phyloP scores from a whole-genome alignment of 2,888 invertebrate species.

The Gandaritis pyraliata region DNA sequence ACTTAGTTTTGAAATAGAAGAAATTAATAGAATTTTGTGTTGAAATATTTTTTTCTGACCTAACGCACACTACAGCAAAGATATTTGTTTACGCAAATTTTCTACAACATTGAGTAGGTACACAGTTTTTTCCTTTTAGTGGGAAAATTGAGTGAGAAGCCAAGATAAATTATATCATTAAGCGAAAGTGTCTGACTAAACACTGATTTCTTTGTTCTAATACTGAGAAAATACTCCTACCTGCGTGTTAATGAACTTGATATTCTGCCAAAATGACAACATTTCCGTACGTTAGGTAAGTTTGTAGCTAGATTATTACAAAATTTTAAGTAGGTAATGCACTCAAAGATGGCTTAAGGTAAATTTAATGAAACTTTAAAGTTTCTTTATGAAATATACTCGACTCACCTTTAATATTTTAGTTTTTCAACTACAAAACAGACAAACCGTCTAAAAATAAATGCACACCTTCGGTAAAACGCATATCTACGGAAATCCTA shows the following conservation, averaged over 20 bases:
- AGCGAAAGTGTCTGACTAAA: background rate
- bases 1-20: too few species aligned
- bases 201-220: constrained; percentile 17
- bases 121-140: background rate
- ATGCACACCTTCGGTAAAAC: constrained; percentile 16
- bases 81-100: too few species aligned
- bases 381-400: too few species aligned
- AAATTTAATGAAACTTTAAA: too few species aligned
- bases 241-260: constrained; percentile 7
- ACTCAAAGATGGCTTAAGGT: too few species aligned
- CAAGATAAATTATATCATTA: background rate
- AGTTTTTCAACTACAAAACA: background rate
- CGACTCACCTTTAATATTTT: too few species aligned
- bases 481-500: constrained; percentile 12
- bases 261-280: constrained; percentile 14
- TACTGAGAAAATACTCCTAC: constrained; percentile 20
- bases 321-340: too few species aligned
- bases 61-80: too few species aligned
- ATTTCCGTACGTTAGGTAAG: constrained; percentile 13
- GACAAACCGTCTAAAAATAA: constrained; percentile 12
- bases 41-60: too few species aligned
- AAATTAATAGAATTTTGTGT: too few species aligned
- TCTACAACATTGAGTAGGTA: too few species aligned
- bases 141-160: background rate
- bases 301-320: background rate